These are phyloP conservation scores for Lepilemur septentrionalis DNA, from an alignment of 2,797 vertebrate species.

Conservation along the genomic window DNA sequence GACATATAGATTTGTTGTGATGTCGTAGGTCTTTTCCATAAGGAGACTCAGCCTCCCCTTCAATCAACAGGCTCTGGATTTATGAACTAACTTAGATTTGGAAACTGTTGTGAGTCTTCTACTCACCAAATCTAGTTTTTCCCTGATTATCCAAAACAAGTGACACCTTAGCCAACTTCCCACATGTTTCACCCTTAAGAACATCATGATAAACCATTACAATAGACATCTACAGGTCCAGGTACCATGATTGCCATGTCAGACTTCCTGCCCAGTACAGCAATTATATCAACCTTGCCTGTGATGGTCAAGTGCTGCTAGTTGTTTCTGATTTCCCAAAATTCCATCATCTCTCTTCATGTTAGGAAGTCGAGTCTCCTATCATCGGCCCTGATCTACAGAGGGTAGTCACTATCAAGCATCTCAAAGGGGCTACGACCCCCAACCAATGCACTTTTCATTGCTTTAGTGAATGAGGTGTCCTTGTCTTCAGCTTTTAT, in stretches of 20 bases:
- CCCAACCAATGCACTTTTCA: neutral
- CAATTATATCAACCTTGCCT: neutral
- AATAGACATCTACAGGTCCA: neutral
- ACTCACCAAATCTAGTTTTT: neutral
- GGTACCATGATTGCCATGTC: neutral
- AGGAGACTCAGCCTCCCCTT: neutral
- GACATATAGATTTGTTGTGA: neutral
- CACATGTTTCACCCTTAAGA: neutral
- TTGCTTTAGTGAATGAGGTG: neutral
- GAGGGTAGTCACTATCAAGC: too few relatives aligned
- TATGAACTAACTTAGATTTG: neutral
- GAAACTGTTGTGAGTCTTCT: neutral
- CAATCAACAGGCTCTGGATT: neutral
- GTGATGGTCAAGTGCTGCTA: neutral
- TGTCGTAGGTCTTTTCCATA: neutral
- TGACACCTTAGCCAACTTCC: neutral
- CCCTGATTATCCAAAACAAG: neutral
- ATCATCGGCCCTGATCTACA: neutral
- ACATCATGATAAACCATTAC: neutral
- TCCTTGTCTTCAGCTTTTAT: conserved; percentile 28
- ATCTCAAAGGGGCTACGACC: neutral
- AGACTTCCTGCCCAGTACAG: neutral
- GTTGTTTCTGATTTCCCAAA: neutral
- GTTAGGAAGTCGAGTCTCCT: neutral
- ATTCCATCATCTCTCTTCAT: neutral